Evolutionary conservation across 2,113 vertebrate genomes (phyloP), one percentile per base, ranked within the genome.

Genomic region (Haemorhous mexicanus): DNA sequence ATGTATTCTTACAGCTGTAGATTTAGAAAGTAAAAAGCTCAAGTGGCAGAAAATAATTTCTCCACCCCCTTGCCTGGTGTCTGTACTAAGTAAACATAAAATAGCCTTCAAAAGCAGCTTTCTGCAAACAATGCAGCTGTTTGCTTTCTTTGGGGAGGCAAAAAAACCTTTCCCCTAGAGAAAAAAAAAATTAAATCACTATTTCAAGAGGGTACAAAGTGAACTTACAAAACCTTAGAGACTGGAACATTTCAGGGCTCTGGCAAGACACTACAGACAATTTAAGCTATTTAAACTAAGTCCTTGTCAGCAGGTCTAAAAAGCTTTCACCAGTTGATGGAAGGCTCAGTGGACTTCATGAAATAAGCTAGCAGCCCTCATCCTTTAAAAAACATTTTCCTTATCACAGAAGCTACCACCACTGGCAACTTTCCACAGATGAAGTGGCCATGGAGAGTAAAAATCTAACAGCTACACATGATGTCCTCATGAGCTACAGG

Each of bases 91-190:
- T 78, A 97, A 97, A 96, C 70, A 96, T 16, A 89, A 43, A 94
- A 92, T 30, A 94, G 93, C 89, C 96, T 96, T 97, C 93, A 97
- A 97, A 98, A 90, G 72, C 91, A 94, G 95, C 79, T 94, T 95
- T 97, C 85, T 90, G 90, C 94, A 97, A 98, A 97, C 95, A 97
- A 88, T 53, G 74, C 61, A 90, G 93, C 46, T 97, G 86, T 97
- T 97, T 97, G 96, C 94, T 94, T 94, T 97, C 78, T 94, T 94
- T 47, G 46, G 27, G 58, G 64, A 37, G 28, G 52, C 33, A 37
- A 83, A 81, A 84, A 92, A 92, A 74, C 49, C 85, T 96, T 97
- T 97, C 66, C 91, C 91, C 96, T 68, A 93, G 75, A 94, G 89
- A 95, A 95, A n/a, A 94, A 80, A 82, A 74, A 82, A 53, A 28